Conservation (phyloP, 2,797 vertebrate species). For the Pteronotus mesoamericanus region DNA sequence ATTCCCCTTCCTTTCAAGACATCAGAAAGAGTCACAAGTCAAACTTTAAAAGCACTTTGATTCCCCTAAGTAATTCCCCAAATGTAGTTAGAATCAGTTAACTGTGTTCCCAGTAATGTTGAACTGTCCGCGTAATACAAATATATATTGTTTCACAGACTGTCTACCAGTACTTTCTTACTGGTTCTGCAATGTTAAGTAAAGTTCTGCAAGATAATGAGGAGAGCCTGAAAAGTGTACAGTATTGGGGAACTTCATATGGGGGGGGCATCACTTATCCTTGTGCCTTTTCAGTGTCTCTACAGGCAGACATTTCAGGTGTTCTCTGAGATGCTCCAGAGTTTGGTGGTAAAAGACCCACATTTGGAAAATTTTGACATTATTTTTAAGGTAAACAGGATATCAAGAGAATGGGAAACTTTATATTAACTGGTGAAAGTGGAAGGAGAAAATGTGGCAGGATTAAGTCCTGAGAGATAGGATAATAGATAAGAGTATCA, state of each 20-base stretch:
- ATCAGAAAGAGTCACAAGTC: not conserved
- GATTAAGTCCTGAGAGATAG: not conserved
- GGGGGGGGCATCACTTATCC: not conserved
- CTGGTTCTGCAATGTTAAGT: not conserved
- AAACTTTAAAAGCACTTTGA: not conserved
- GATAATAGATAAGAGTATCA: not conserved
- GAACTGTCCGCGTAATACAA: not conserved
- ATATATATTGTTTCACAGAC: not conserved
- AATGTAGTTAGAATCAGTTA: not conserved
- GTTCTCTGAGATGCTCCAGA: conserved; percentile 75
- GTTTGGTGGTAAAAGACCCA: conserved; percentile 72
- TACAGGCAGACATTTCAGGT: conserved; percentile 69
- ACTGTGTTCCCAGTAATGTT: not conserved
- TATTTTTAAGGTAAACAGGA: conserved; percentile 71
- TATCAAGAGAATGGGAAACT: not conserved
- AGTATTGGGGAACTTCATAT: not conserved
- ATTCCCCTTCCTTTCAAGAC: not conserved
- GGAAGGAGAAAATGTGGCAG: not conserved
- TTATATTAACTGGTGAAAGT: not conserved
- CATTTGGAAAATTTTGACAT: conserved; percentile 67
- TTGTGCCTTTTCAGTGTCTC: conserved; percentile 61
- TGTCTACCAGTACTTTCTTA: not conserved
- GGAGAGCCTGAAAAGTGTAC: not conserved
- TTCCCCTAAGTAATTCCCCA: not conserved
- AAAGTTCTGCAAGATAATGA: not conserved